These are phyloP conservation scores for Galerucella pusilla DNA, from an alignment of 2,888 invertebrate species.

Conservation along the genomic window DNA sequence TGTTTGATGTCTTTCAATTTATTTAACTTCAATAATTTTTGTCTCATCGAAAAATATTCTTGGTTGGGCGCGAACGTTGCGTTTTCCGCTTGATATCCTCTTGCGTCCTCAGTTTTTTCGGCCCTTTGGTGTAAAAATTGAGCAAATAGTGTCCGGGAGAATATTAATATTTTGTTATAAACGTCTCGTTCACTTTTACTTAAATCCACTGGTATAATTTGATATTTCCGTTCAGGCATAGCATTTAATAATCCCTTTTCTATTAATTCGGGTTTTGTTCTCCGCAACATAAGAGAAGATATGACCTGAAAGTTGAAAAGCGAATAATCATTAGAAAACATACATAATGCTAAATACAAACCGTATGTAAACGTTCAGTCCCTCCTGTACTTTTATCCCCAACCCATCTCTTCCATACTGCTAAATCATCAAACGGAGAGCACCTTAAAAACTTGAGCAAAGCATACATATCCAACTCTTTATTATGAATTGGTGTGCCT, in stretches of 20 bases:
- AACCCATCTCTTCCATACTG: slow-evolving; percentile 93
- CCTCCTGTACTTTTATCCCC: slow-evolving; percentile 85
- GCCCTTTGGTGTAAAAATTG: slow-evolving; percentile 82
- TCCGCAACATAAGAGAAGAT: slow-evolving; percentile 84
- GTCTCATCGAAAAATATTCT: slow-evolving; percentile 73
- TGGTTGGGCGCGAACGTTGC: slow-evolving; percentile 51
- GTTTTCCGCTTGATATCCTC: slow-evolving; percentile 22
- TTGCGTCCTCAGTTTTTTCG: slow-evolving; percentile 69
- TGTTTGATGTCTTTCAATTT: slow-evolving; percentile 67
- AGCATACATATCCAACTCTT: slow-evolving; percentile 84
- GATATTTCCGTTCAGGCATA: slow-evolving; percentile 72
- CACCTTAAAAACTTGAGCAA: slow-evolving; percentile 86
- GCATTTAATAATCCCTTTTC: slow-evolving; percentile 70
- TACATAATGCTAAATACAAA: background rate
- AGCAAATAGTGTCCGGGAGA: slow-evolving; percentile 79
- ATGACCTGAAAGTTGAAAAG: slow-evolving; percentile 66
- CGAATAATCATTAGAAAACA: background rate
- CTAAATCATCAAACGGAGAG: slow-evolving; percentile 88
- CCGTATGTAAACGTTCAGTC: slow-evolving; percentile 81
- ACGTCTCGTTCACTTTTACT: slow-evolving; percentile 78
- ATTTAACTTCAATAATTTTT: slow-evolving; percentile 71
- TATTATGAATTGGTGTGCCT: slow-evolving; percentile 96
- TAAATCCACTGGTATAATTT: slow-evolving; percentile 72
- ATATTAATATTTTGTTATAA: slow-evolving; percentile 80
- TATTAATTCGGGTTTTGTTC: slow-evolving; percentile 87